Conservation (phyloP, 2,113 vertebrate species). For the Craseonycteris thonglongyai region DNA sequence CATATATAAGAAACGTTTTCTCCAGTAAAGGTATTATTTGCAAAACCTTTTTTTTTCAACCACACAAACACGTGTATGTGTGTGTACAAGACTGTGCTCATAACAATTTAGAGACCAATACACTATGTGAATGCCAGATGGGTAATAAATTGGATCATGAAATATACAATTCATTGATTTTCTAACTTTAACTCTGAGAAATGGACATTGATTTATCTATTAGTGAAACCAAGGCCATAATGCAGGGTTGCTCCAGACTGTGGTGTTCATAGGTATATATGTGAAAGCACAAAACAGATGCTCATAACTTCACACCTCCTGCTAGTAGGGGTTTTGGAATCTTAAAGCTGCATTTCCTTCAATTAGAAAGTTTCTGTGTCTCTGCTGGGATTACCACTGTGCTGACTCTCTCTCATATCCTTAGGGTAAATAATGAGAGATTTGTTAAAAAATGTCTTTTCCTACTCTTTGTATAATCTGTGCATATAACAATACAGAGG, state of each 20-base stretch:
- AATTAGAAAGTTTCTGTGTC: neutral
- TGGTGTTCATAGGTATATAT: neutral
- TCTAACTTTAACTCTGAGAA: neutral
- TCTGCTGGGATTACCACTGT: neutral
- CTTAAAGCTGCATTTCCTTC: neutral
- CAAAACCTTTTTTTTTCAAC: neutral
- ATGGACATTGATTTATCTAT: neutral
- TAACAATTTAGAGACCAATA: neutral
- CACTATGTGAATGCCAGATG: neutral
- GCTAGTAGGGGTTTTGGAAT: neutral
- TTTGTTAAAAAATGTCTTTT: neutral
- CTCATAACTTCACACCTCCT: neutral
- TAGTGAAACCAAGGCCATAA: neutral
- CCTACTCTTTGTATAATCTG: neutral
- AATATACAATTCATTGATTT: neutral
- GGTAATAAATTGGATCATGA: neutral
- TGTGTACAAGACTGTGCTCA: neutral
- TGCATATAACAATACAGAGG: neutral
- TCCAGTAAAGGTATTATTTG: neutral
- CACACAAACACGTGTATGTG: accelerated
- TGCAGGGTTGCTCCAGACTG: neutral
- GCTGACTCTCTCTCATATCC: neutral
- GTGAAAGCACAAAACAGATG: neutral
- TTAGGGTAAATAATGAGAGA: neutral
- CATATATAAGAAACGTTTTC: neutral